Evolutionary conservation across 2,113 vertebrate genomes (phyloP), one percentile per base, ranked within the genome.

Genomic region (Oryzias curvinotus): DNA sequence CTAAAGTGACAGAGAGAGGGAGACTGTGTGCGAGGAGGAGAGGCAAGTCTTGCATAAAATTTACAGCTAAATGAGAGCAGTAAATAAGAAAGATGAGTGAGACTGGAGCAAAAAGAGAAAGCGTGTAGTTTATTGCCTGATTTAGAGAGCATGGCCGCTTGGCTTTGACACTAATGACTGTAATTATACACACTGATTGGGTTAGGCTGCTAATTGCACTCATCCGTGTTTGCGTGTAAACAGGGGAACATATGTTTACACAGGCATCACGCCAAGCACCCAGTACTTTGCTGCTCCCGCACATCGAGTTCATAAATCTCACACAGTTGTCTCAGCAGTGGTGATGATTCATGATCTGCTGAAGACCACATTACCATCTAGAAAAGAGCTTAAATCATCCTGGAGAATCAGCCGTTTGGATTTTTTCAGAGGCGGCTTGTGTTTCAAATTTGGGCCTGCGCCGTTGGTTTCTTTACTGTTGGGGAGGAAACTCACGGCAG

Each of bases 131-230:
- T 90, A 88, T 77, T 73, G 85, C 79, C 68, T 78, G 67, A 81
- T 82, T 87, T 85, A 83, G 80, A 85, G 86, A 82, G 75, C 77
- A 80, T 61, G 85, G 79, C 72, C 70, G 82, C 86, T 85, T 75
- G 76, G 80, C 85, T 86, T 59, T 78, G 79, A 86, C 86, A 77
- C 82, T 89, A 89, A 90, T 87, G 83, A 86, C 87, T 88, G 81
- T 85, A 89, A 90, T 90, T 88, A 90, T 75, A 80, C 78, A 85
- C 77, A 57, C 85, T 88, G 87, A 89, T 90, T 90, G 79, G 86
- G 88, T 89, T 88, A 90, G 80, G 81, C 81, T 66, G 72, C 85
- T 89, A 88, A 89, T 90, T 89, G 83, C 82, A 89, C 85, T 73
- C 82, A 65, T 73, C 68, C 75, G 47, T 77, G 84, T 88, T 83